Conservation (phyloP, 2,797 vertebrate species). For the Intellagama lesueurii region DNA sequence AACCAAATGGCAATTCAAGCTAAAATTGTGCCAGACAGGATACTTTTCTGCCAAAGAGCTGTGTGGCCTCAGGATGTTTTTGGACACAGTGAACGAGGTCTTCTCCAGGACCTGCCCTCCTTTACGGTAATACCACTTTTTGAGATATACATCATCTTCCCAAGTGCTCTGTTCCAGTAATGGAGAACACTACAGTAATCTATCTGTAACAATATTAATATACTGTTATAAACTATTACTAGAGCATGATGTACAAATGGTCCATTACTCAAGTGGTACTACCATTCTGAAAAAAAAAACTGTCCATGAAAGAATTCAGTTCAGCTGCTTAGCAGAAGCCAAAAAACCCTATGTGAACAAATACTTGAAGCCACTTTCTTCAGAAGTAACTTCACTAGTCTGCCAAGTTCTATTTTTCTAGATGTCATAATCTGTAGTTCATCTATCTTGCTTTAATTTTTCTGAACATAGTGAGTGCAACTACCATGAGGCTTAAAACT, state of each 20-base stretch:
- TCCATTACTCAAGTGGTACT: conserved; percentile 75
- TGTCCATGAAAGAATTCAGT: conserved; percentile 64
- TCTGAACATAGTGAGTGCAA: conserved; percentile 72
- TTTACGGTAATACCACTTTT: conserved; percentile 62
- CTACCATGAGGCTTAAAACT: conserved; percentile 71
- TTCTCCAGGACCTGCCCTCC: conserved; percentile 65
- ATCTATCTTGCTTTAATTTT: conserved; percentile 75
- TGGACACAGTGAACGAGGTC: conserved; percentile 59
- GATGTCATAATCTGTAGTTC: conserved; percentile 63
- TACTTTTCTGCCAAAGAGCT: not conserved
- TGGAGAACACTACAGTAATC: conserved; percentile 72
- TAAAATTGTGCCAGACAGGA: not conserved
- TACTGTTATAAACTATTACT: conserved; percentile 78
- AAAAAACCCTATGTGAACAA: not conserved
- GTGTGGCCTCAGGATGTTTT: conserved; percentile 42
- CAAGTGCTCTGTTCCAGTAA: conserved; percentile 76
- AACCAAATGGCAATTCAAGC: not conserved
- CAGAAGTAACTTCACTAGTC: conserved; percentile 39
- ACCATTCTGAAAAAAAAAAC: conserved; percentile 77
- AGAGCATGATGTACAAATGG: conserved; percentile 74
- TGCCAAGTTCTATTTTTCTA: conserved; percentile 12
- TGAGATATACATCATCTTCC: conserved; percentile 67
- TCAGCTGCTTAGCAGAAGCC: conserved; percentile 59
- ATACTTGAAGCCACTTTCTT: conserved; percentile 50
- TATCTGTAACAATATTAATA: conserved; percentile 80